Evolutionary conservation across 2,113 vertebrate species (phyloP).

Genomic region (Psilopsiagon aurifrons): DNA sequence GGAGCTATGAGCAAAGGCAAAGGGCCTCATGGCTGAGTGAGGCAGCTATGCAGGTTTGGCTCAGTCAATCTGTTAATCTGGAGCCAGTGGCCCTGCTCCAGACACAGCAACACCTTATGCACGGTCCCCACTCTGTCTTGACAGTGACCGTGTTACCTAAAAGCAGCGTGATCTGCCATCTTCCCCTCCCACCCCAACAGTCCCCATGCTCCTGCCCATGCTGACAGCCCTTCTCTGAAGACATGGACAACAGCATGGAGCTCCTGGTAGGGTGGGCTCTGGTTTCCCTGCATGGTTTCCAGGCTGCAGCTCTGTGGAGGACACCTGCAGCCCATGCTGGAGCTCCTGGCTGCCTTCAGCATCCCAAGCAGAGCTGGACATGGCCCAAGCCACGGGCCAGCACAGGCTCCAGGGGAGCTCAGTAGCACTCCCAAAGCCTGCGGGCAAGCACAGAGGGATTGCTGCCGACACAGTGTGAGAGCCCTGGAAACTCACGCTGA

Average conservation of each 20-base stretch:
- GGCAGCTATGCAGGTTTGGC: not conserved
- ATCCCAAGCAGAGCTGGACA: not conserved
- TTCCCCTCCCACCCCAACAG: not conserved
- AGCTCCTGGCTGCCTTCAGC: not conserved
- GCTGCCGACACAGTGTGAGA: not conserved
- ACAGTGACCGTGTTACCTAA: accelerated
- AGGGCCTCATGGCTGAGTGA: not conserved
- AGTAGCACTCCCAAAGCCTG: not conserved
- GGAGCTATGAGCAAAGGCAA: not conserved
- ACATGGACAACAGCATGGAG: not conserved
- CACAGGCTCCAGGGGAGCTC: not conserved
- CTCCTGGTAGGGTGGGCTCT: not conserved
- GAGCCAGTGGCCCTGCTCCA: not conserved
- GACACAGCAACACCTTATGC: not conserved
- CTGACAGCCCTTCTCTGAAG: not conserved
- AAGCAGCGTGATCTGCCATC: not conserved
- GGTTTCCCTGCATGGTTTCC: not conserved
- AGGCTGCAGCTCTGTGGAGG: not conserved
- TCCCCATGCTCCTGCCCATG: not conserved
- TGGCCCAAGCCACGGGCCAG: accelerated
- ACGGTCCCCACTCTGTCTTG: not conserved
- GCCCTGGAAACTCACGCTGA: not conserved
- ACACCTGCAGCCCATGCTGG: not conserved
- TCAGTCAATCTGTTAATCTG: not conserved
- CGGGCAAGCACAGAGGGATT: not conserved